phyloP scores from a whole-genome alignment of 2,113 vertebrate genomes.

The Pagrus major region DNA sequence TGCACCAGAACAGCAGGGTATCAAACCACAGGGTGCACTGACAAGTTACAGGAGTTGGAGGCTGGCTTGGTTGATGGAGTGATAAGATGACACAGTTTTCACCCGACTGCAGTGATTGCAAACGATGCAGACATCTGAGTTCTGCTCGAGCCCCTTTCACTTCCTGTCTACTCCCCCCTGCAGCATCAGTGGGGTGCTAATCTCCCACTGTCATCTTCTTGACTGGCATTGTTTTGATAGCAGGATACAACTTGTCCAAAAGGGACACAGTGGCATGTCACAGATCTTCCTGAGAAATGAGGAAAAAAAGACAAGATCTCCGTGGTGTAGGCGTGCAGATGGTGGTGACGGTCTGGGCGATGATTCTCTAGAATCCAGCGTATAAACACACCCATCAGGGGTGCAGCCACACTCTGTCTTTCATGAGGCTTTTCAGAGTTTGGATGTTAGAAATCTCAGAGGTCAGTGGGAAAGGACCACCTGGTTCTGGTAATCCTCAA shows the following conservation, averaged over 20 bases:
- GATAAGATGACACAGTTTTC: slow-evolving; percentile 4
- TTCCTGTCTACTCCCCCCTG: slow-evolving; percentile 24
- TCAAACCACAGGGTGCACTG: slow-evolving; percentile 7
- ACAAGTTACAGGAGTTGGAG: slow-evolving; percentile 2
- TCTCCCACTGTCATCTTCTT: slow-evolving; percentile 24
- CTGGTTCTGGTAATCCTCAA: slow-evolving; percentile 40
- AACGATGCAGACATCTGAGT: neutral
- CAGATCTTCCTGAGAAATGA: neutral
- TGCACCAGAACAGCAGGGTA: neutral
- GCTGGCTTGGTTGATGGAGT: slow-evolving; percentile 12
- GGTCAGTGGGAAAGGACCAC: slow-evolving; percentile 45
- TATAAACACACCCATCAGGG: slow-evolving; percentile 29
- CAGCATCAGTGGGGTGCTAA: slow-evolving; percentile 12
- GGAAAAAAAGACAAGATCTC: slow-evolving; percentile 6
- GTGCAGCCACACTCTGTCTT: slow-evolving; percentile 28
- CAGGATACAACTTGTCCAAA: slow-evolving; percentile 33
- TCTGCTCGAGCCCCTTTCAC: slow-evolving; percentile 1
- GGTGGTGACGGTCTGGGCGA: slow-evolving; percentile 11
- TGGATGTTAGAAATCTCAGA: slow-evolving; percentile 42
- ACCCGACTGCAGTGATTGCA: neutral
- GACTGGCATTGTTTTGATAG: slow-evolving; percentile 5
- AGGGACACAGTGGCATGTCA: neutral
- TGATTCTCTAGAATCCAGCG: neutral
- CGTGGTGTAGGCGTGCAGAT: neutral
- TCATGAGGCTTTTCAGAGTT: slow-evolving; percentile 40